These are phyloP conservation scores for Andrena chrysosceles DNA, from an alignment of 2,888 invertebrate genomes.

Conservation along the genomic window DNA sequence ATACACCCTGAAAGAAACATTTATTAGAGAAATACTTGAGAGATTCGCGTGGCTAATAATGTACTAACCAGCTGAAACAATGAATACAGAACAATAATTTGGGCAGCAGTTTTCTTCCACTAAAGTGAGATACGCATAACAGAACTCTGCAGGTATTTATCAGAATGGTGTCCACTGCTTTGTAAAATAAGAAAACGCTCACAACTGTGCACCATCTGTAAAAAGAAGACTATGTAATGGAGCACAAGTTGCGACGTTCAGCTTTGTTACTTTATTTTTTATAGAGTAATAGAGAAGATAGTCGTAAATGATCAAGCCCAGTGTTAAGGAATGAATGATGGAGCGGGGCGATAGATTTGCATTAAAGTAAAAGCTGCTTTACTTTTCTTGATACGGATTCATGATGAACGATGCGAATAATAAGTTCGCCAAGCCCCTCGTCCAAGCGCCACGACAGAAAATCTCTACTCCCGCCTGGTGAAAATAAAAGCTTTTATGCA, in stretches of 20 bases:
- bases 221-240: conserved; percentile 23
- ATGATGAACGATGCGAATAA: conserved; percentile 74
- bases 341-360: not conserved
- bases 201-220: conserved; percentile 64
- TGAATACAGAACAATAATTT: conserved; percentile 73
- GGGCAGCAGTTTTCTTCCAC: conserved; percentile 59
- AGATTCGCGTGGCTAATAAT: not conserved
- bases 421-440: conserved; percentile 72
- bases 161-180: conserved; percentile 68
- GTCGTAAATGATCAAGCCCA: not conserved
- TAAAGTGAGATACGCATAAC: conserved; percentile 67
- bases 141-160: conserved; percentile 69
- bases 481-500: conserved; percentile 77
- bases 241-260: not conserved
- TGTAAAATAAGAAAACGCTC: conserved; percentile 67
- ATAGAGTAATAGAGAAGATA: not conserved
- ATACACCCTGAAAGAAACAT: conserved; percentile 71
- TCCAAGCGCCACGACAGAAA: conserved; percentile 71
- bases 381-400: conserved; percentile 73
- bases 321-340: not conserved
- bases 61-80: conserved; percentile 75
- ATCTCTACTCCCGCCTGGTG: conserved; percentile 72
- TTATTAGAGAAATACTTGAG: not conserved
- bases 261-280: not conserved
- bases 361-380: conserved; percentile 33